Evolutionary conservation across 2,797 vertebrate genomes (phyloP).

Genomic region (Paguma larvata): DNA sequence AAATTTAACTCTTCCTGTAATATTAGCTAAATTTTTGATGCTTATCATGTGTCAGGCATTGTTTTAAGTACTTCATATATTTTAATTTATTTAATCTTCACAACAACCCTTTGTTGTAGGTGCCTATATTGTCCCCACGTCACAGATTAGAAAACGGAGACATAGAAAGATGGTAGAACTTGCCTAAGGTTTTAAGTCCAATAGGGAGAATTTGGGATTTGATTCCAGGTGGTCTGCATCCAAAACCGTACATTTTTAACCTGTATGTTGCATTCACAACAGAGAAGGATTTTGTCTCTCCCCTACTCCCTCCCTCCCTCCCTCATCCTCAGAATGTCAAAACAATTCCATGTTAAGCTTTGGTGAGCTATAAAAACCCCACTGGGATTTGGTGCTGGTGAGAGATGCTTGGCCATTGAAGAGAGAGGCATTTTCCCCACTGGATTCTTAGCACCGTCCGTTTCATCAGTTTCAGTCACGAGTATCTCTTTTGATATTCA

Average conservation of each 20-base stretch:
- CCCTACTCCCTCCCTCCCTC: not conserved
- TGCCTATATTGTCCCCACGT: not conserved
- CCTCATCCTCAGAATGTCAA: not conserved
- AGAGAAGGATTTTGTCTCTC: not conserved
- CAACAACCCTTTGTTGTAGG: not conserved
- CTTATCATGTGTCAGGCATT: not conserved
- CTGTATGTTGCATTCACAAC: not conserved
- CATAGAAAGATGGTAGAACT: not conserved
- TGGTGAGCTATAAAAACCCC: not conserved
- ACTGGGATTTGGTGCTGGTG: not conserved
- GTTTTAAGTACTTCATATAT: constrained; percentile 32
- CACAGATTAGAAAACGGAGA: constrained; percentile 41
- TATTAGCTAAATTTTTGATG: constrained; percentile 11
- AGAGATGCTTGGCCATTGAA: not conserved
- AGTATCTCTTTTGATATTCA: constrained; percentile 6
- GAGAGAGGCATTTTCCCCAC: not conserved
- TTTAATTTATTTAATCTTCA: constrained; percentile 17
- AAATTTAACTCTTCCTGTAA: not conserved
- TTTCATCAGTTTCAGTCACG: not conserved
- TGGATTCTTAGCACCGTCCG: not conserved
- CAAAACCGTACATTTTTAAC: not conserved
- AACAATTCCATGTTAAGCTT: not conserved
- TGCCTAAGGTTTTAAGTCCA: not conserved
- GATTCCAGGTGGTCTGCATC: not conserved
- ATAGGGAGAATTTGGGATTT: not conserved